Percentiles rank a stretch among this genome's conserved stretches.
Conservation (phyloP, 2,888 invertebrate genomes). For the Scaptomyza reducta region DNA sequence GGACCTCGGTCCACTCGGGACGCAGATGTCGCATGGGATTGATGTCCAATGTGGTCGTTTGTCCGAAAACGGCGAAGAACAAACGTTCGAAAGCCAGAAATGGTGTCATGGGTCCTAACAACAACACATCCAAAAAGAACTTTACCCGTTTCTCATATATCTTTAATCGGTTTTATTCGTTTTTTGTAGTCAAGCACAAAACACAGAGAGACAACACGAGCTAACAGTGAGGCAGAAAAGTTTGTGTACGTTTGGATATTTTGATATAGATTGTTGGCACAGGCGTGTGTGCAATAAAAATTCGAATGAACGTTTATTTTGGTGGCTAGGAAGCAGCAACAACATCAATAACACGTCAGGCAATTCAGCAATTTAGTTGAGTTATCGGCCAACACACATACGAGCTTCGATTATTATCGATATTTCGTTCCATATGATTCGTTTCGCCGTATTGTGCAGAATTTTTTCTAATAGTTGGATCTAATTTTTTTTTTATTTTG, state of each 20-base stretch:
- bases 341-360: constrained; percentile 62
- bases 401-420: constrained; percentile 52
- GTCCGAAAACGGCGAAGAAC: constrained; percentile 98
- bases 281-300: constrained; percentile 71
- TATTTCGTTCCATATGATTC: constrained; percentile 56
- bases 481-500: constrained; percentile 30
- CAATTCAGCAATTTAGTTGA: constrained; percentile 22
- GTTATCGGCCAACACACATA: constrained; percentile 59
- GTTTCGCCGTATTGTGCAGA: constrained; percentile 63
- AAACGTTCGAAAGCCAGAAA: constrained; percentile 97
- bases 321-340: constrained; percentile 42
- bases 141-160: constrained; percentile 30
- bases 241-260: constrained; percentile 31
- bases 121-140: constrained; percentile 38
- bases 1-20: constrained; percentile 92
- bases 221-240: constrained; percentile 40
- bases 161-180: neutral
- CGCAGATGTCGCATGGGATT: constrained; percentile 89
- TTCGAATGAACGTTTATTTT: constrained; percentile 27
- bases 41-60: constrained; percentile 94
- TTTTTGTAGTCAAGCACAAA: constrained; percentile 1
- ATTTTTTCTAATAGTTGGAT: constrained; percentile 43
- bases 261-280: constrained; percentile 57
- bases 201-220: constrained; percentile 29
- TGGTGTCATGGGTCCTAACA: constrained; percentile 89